Percentiles rank a stretch among this genome's conserved stretches.
Evolutionary conservation across 2,113 vertebrate species (phyloP).

Genomic region (Psittacus erithacus): DNA sequence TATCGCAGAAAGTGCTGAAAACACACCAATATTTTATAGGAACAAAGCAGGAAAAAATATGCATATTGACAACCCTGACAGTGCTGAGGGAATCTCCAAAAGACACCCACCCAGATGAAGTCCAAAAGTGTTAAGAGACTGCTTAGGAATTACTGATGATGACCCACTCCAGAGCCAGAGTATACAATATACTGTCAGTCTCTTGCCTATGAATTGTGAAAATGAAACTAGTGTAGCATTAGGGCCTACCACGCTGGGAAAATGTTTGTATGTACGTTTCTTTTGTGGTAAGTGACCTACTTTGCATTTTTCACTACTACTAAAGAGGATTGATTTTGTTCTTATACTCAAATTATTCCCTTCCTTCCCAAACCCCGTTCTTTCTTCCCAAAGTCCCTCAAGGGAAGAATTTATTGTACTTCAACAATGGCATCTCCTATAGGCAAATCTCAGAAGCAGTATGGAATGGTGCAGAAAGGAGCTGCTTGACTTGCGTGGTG

Average conservation of each 20-base stretch:
- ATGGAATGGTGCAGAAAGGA: background rate
- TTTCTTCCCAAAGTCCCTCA: background rate
- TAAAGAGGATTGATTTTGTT: background rate
- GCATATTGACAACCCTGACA: background rate
- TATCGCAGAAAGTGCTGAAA: background rate
- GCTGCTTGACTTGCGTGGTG: background rate
- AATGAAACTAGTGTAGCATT: background rate
- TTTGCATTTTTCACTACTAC: background rate
- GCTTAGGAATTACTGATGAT: background rate
- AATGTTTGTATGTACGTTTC: background rate
- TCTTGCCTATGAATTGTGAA: background rate
- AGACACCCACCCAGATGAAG: background rate
- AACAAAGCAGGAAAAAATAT: background rate
- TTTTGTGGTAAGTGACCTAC: background rate
- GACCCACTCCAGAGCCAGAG: background rate
- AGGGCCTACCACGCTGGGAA: background rate
- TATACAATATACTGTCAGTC: background rate
- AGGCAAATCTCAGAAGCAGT: background rate
- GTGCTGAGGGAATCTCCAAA: background rate
- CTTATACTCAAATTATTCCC: background rate
- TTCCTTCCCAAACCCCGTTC: background rate
- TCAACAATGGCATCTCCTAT: background rate
- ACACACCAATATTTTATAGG: background rate
- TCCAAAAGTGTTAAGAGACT: background rate
- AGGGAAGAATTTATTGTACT: background rate